Conservation (phyloP, 2,888 invertebrate genomes). For the Trachelus iudaicus region DNA sequence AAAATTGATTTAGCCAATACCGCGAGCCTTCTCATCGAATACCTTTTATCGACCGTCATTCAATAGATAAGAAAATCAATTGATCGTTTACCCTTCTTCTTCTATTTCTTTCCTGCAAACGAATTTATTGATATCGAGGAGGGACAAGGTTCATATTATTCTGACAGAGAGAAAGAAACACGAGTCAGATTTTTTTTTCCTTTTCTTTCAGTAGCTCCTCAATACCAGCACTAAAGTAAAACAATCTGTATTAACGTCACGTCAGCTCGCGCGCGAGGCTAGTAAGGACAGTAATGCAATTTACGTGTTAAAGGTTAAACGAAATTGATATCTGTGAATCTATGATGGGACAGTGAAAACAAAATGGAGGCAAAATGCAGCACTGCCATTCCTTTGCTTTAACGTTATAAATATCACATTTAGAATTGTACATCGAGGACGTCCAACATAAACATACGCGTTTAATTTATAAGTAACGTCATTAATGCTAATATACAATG, state of each 20-base stretch:
- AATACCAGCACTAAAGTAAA: neutral
- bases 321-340: neutral
- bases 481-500: constrained; percentile 9
- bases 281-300: neutral
- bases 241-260: neutral
- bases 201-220: neutral
- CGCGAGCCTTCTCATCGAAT: constrained; percentile 8
- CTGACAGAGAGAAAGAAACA: too few species aligned
- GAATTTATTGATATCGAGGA: neutral
- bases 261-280: neutral
- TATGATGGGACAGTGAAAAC: neutral
- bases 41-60: constrained; percentile 9
- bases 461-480: neutral
- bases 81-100: neutral
- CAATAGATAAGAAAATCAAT: neutral
- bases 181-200: neutral
- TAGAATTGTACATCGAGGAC: constrained; percentile 18
- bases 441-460: neutral
- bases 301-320: neutral
- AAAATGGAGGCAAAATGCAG: neutral
- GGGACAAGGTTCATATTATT: neutral
- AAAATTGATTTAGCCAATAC: constrained; percentile 12
- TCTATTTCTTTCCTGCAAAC: neutral
- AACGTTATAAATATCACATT: neutral
- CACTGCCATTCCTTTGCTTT: neutral